These are phyloP conservation scores for Halcyon badia DNA, from an alignment of 2,797 vertebrate species.

Conservation along the genomic window DNA sequence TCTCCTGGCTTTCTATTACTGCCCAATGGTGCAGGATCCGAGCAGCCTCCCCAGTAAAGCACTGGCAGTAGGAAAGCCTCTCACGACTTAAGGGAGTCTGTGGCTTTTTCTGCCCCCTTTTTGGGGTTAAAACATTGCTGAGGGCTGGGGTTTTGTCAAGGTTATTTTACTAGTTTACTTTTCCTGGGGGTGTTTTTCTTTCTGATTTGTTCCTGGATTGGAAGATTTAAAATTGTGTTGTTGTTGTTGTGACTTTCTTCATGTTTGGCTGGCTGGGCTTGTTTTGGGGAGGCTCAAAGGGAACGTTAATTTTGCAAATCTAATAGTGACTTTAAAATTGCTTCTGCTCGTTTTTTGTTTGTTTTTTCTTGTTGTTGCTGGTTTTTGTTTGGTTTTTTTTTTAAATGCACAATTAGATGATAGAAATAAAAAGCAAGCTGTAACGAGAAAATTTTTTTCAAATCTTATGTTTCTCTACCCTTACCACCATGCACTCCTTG, in stretches of 20 bases:
- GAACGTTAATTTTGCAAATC: background rate
- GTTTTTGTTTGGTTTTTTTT: no score
- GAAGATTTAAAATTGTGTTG: background rate
- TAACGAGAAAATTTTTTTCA: background rate
- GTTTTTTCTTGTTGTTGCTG: no score
- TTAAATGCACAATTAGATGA: background rate
- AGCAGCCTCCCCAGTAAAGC: background rate
- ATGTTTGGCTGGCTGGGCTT: background rate
- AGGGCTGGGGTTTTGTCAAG: background rate
- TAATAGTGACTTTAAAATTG: background rate
- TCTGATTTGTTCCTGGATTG: slow-evolving; percentile 19
- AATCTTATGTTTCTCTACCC: background rate
- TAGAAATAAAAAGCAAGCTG: background rate
- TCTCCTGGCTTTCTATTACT: background rate
- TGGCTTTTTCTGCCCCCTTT: background rate
- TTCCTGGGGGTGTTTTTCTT: slow-evolving; percentile 10
- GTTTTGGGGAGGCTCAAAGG: background rate
- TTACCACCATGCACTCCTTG: fast-evolving
- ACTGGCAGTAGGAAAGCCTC: background rate
- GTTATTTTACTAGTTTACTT: slow-evolving; percentile 46
- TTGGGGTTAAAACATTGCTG: background rate
- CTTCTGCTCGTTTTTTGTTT: background rate
- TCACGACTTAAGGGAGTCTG: background rate
- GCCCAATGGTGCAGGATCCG: background rate
- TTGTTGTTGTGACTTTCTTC: background rate